Evolutionary conservation across 2,888 invertebrate species (phyloP).

Genomic region (Nezara viridula): DNA sequence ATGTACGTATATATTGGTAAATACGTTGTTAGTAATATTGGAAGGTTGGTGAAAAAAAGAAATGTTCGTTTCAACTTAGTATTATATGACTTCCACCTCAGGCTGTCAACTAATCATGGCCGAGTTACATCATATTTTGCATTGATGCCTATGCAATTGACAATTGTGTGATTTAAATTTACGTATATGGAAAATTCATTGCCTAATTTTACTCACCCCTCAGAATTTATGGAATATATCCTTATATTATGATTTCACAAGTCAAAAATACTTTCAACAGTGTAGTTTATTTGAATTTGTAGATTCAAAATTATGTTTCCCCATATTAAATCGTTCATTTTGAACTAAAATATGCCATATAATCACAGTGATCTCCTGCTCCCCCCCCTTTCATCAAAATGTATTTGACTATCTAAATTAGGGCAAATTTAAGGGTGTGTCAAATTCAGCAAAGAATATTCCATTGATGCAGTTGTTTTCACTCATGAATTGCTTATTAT

Average conservation of each 20-base stretch:
- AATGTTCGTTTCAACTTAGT: too few species aligned
- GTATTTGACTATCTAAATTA: background rate
- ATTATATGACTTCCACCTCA: too few species aligned
- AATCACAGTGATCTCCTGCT: too few species aligned
- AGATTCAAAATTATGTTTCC: background rate
- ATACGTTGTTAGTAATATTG: too few species aligned
- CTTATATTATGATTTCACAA: background rate
- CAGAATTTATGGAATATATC: background rate
- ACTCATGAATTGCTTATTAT: background rate
- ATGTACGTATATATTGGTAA: too few species aligned
- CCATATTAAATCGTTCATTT: too few species aligned
- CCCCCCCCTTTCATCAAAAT: too few species aligned
- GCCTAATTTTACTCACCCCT: background rate
- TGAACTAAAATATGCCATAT: too few species aligned
- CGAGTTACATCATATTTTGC: too few species aligned
- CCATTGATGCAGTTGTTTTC: background rate
- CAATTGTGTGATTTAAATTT: background rate
- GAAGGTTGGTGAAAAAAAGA: too few species aligned
- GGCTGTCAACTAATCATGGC: too few species aligned
- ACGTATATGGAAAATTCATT: background rate
- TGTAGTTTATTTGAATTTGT: background rate
- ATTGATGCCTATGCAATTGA: background rate
- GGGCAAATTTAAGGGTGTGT: background rate
- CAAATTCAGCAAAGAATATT: background rate
- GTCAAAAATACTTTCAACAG: background rate